Percentiles rank a stretch among this genome's conserved stretches.
phyloP scores from a whole-genome alignment of 2,888 invertebrate species.

The Thera obeliscata region DNA sequence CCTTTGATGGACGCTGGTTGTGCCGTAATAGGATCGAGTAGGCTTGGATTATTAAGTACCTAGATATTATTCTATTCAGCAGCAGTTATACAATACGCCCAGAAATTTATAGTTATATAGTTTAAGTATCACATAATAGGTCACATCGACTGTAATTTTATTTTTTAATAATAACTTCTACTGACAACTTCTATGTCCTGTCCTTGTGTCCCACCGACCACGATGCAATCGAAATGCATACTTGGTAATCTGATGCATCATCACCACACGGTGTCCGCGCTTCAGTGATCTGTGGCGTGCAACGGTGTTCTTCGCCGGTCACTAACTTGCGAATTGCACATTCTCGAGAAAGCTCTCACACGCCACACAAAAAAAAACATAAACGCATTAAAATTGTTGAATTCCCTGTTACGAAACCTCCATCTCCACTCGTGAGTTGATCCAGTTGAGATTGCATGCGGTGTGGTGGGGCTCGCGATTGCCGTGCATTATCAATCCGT shows the following conservation, averaged over 20 bases:
- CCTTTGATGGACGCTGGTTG: too few relatives aligned
- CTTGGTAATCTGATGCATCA: neutral
- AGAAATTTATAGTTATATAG: neutral
- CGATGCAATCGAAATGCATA: neutral
- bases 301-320: conserved; percentile 32
- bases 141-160: neutral
- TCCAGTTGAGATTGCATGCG: conserved; percentile 38
- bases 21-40: too few relatives aligned
- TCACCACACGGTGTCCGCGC: conserved; percentile 6
- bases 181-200: neutral
- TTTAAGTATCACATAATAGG: neutral
- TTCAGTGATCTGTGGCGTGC: conserved; percentile 32
- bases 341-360: conserved; percentile 31
- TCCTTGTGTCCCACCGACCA: neutral
- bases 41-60: neutral
- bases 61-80: neutral
- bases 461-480: conserved; percentile 48
- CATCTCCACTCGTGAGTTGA: conserved; percentile 29
- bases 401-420: conserved; percentile 21
- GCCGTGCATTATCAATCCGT: conserved; percentile 53
- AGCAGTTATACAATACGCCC: neutral
- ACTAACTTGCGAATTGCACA: conserved; percentile 31
- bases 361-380: neutral
- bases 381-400: conserved; percentile 12
- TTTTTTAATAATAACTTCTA: neutral